These are phyloP conservation scores for Tridacna crocea DNA, from an alignment of 2,888 invertebrate genomes.

Conservation along the genomic window DNA sequence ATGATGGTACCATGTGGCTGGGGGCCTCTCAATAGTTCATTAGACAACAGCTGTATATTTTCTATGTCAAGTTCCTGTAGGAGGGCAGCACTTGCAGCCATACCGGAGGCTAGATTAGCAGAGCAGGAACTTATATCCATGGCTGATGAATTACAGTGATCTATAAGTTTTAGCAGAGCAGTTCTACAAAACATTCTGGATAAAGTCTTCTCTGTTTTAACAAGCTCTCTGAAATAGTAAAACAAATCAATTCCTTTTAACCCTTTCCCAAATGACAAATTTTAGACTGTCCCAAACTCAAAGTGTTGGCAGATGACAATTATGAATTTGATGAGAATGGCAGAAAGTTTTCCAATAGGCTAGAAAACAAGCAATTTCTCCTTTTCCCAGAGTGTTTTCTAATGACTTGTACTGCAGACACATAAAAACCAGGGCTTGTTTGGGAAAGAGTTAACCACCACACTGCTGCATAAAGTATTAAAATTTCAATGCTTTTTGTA, in stretches of 20 bases:
- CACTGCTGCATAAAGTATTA: too few species aligned
- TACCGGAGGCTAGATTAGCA: conserved; percentile 74
- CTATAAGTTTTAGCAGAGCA: conserved; percentile 80
- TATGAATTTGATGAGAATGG: too few species aligned
- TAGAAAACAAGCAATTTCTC: too few species aligned
- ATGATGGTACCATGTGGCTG: conserved; percentile 79
- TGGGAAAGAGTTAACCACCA: too few species aligned
- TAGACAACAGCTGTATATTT: conserved; percentile 83
- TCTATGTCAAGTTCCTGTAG: conserved; percentile 83
- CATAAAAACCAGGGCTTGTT: too few species aligned
- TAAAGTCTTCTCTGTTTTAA: conserved; percentile 79
- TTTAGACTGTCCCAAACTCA: too few species aligned
- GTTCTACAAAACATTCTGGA: conserved; percentile 81
- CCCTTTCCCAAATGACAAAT: too few species aligned
- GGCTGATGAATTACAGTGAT: conserved; percentile 82
- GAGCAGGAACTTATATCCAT: conserved; percentile 77
- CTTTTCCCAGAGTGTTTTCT: too few species aligned
- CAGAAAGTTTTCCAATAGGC: too few species aligned
- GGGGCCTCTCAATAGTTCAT: conserved; percentile 78
- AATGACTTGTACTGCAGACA: too few species aligned
- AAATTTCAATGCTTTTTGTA: too few species aligned
- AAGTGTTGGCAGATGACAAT: too few species aligned
- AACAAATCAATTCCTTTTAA: neutral
- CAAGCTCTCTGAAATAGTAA: conserved; percentile 77
- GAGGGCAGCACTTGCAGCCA: conserved; percentile 80